Conservation (phyloP, 1,140 invertebrate species). For the Cotesia chilonis region DNA sequence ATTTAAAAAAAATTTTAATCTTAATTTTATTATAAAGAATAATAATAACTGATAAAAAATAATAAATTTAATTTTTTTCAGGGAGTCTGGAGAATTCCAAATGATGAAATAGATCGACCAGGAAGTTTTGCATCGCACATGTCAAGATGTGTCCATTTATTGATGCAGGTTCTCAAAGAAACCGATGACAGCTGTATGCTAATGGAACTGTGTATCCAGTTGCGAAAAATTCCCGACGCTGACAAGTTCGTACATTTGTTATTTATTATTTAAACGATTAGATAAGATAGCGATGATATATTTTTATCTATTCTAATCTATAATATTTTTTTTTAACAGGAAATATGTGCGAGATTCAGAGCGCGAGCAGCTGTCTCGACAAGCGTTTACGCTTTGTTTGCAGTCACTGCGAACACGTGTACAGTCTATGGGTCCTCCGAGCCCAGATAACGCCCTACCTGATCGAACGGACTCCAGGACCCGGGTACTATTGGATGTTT, state of each 20-base stretch:
- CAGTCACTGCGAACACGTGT: slow-evolving; percentile 69
- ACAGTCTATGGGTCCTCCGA: slow-evolving; percentile 51
- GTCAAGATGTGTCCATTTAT: slow-evolving; percentile 81
- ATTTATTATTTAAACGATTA: slow-evolving; percentile 3
- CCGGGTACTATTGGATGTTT: slow-evolving; percentile 70
- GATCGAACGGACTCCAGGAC: slow-evolving; percentile 51
- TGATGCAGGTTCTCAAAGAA: slow-evolving; percentile 83
- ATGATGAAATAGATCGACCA: slow-evolving; percentile 88
- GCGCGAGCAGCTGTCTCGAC: slow-evolving; percentile 77
- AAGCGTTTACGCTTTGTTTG: slow-evolving; percentile 76
- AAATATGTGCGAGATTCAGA: slow-evolving; percentile 85
- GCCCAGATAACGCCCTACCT: slow-evolving; percentile 41
- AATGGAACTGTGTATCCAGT: slow-evolving; percentile 80
- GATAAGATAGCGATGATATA: slow-evolving; percentile 20
- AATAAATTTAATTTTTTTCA: slow-evolving; percentile 52
- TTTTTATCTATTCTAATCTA: slow-evolving; percentile 5
- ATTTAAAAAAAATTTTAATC: neutral
- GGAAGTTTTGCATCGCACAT: slow-evolving; percentile 93
- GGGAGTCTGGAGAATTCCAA: slow-evolving; percentile 92
- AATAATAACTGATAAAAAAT: neutral
- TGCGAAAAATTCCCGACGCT: slow-evolving; percentile 80
- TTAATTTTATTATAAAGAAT: neutral
- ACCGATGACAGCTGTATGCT: slow-evolving; percentile 82
- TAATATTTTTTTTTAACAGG: slow-evolving; percentile 56
- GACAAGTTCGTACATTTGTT: slow-evolving; percentile 73